These are phyloP conservation scores for Chaetophractus vellerosus DNA, from an alignment of 2,797 vertebrate genomes.

Conservation along the genomic window DNA sequence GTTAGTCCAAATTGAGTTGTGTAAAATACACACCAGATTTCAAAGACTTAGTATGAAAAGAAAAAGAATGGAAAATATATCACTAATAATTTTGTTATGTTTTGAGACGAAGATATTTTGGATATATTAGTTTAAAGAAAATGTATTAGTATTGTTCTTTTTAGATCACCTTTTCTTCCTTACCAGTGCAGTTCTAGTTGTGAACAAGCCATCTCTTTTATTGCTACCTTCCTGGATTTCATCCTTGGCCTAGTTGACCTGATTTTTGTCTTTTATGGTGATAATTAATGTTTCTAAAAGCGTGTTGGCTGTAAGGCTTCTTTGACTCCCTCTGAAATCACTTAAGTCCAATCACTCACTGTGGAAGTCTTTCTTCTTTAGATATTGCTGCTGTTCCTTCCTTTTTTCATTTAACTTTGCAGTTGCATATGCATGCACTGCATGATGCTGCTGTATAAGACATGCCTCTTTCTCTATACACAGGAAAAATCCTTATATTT, in stretches of 20 bases:
- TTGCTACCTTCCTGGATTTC: background rate
- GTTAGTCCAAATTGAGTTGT: background rate
- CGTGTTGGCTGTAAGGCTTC: background rate
- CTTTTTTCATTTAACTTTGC: background rate
- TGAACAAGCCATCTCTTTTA: background rate
- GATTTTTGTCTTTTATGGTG: background rate
- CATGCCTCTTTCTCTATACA: background rate
- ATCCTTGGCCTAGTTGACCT: background rate
- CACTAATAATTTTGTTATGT: slow-evolving; percentile 31
- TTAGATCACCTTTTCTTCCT: background rate
- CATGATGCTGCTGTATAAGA: background rate
- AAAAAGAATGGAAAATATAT: background rate
- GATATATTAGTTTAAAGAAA: background rate
- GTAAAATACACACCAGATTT: no score
- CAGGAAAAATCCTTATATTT: background rate
- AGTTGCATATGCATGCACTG: background rate
- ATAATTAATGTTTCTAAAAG: background rate
- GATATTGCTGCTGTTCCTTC: background rate
- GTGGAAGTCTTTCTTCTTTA: background rate
- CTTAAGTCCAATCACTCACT: background rate
- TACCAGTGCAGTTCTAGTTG: background rate
- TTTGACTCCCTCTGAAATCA: background rate
- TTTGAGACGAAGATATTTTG: background rate
- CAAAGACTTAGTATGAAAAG: background rate
- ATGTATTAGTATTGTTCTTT: background rate